Percentiles rank a stretch among this genome's conserved stretches.
These are phyloP conservation scores for Craniophora ligustri DNA, from an alignment of 2,888 invertebrate genomes.

Conservation along the genomic window DNA sequence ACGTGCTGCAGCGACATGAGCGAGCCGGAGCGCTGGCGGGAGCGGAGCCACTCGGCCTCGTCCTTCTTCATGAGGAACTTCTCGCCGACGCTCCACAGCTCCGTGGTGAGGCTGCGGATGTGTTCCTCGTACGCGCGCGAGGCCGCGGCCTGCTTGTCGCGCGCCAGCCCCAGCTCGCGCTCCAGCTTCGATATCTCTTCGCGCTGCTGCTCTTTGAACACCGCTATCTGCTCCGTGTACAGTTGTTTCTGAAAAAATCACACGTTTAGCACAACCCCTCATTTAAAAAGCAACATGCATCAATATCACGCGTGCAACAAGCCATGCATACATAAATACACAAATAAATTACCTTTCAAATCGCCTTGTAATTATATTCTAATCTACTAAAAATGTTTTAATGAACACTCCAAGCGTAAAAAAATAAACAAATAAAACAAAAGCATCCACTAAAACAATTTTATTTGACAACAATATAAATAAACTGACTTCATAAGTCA, in stretches of 20 bases:
- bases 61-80: slow-evolving; percentile 88
- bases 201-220: slow-evolving; percentile 83
- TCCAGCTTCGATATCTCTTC: slow-evolving; percentile 85
- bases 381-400: slow-evolving; percentile 63
- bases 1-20: slow-evolving; percentile 83
- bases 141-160: slow-evolving; percentile 81
- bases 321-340: slow-evolving; percentile 59
- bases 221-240: slow-evolving; percentile 89
- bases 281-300: slow-evolving; percentile 25
- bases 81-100: slow-evolving; percentile 90
- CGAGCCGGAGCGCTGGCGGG: slow-evolving; percentile 76
- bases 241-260: slow-evolving; percentile 86
- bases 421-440: slow-evolving; percentile 77
- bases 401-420: slow-evolving; percentile 67
- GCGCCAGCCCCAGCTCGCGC: slow-evolving; percentile 85
- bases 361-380: slow-evolving; percentile 25
- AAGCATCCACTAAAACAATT: slow-evolving; percentile 73
- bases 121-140: slow-evolving; percentile 77
- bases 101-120: slow-evolving; percentile 83
- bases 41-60: slow-evolving; percentile 85
- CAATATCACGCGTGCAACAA: slow-evolving; percentile 48
- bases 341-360: slow-evolving; percentile 75
- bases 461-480: slow-evolving; percentile 72
- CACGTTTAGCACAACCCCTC: slow-evolving; percentile 6
- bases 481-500: slow-evolving; percentile 70